Evolutionary conservation across 1,140 invertebrate genomes (phyloP).

Genomic region (Drosophila biarmipes): DNA sequence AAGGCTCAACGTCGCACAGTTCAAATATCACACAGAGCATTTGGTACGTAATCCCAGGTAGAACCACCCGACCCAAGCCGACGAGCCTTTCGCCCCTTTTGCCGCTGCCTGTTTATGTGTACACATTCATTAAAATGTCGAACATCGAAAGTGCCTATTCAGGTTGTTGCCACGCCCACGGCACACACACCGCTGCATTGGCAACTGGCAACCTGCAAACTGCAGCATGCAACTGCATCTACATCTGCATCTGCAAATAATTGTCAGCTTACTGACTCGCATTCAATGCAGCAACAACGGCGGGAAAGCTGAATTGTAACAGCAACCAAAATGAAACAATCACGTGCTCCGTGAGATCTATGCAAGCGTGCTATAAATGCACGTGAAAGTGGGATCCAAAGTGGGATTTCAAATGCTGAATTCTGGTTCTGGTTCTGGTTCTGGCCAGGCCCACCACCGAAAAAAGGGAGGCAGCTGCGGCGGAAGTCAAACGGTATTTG

Average conservation of each 20-base stretch:
- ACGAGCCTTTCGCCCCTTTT: neutral
- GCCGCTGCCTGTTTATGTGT: constrained; percentile 72
- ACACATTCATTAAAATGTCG: constrained; percentile 83
- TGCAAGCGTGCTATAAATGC: constrained; percentile 78
- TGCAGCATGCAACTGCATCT: constrained; percentile 24
- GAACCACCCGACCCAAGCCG: neutral
- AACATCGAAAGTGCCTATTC: constrained; percentile 82
- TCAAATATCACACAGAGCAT: constrained; percentile 14
- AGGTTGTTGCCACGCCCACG: constrained; percentile 76
- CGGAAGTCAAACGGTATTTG: constrained; percentile 83
- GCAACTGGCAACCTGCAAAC: constrained; percentile 19
- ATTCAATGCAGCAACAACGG: constrained; percentile 53
- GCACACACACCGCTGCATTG: constrained; percentile 42
- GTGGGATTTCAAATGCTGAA: constrained; percentile 52
- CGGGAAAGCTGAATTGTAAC: constrained; percentile 43
- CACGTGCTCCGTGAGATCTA: constrained; percentile 80
- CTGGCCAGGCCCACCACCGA: neutral
- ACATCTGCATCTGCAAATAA: constrained; percentile 77
- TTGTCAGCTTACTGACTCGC: constrained; percentile 80
- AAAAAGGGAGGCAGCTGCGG: constrained; percentile 39
- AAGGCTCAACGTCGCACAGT: constrained; percentile 36
- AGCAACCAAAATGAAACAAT: constrained; percentile 79
- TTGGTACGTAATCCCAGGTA: constrained; percentile 47
- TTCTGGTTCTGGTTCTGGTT: constrained; percentile 1
- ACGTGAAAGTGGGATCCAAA: constrained; percentile 78